Evolutionary conservation across 2,888 invertebrate species (phyloP).

Genomic region (Ormyrus rosae): DNA sequence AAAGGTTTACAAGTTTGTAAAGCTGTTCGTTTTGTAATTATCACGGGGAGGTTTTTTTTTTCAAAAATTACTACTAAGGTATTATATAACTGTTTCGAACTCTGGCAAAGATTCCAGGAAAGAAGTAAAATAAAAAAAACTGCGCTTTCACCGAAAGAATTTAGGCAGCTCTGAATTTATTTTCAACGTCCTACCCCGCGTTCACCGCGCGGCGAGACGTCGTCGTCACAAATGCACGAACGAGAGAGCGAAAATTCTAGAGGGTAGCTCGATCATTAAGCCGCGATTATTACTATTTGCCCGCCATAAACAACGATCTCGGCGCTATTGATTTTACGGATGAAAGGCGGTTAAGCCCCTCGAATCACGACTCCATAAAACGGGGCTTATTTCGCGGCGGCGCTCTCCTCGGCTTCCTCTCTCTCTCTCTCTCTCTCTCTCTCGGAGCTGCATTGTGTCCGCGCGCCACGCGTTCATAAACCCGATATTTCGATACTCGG

Average conservation of each 20-base stretch:
- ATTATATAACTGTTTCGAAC: too few species aligned
- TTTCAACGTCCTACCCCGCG: too few species aligned
- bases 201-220: too few species aligned
- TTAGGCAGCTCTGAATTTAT: too few species aligned
- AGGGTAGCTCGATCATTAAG: neutral
- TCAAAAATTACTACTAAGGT: too few species aligned
- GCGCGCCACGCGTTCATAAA: slow-evolving; percentile 42
- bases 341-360: slow-evolving; percentile 47
- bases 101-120: too few species aligned
- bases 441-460: slow-evolving; percentile 21
- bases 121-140: too few species aligned
- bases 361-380: slow-evolving; percentile 52
- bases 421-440: neutral
- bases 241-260: neutral
- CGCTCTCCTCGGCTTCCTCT: neutral
- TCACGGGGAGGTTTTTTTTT: too few species aligned
- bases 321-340: slow-evolving; percentile 45
- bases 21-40: too few species aligned
- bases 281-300: slow-evolving; percentile 34
- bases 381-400: slow-evolving; percentile 29
- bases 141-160: too few species aligned
- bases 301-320: slow-evolving; percentile 38
- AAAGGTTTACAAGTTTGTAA: neutral
- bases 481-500: slow-evolving; percentile 57
- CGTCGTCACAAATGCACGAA: neutral